Conservation (phyloP, 2,113 vertebrate species). For the Peromyscus polionotus region DNA sequence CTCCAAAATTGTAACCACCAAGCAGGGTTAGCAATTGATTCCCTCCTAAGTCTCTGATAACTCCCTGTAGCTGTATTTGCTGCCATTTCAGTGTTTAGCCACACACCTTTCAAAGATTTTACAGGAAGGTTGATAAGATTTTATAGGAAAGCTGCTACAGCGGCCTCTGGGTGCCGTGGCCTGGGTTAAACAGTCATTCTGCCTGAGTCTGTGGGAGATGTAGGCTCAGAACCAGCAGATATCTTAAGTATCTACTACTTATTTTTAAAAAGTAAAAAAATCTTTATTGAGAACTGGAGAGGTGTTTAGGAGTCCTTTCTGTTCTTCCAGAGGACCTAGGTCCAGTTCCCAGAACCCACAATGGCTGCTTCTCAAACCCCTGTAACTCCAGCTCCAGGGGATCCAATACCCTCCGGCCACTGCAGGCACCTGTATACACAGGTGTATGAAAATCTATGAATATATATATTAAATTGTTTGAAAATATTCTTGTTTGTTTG, state of each 20-base stretch:
- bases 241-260: neutral
- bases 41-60: neutral
- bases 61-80: neutral
- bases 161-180: accelerated
- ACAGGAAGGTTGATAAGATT: neutral
- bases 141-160: neutral
- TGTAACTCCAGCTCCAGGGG: too few species aligned
- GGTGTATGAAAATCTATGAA: too few species aligned
- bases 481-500: too few species aligned
- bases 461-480: neutral
- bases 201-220: neutral
- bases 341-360: neutral
- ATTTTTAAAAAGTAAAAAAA: neutral
- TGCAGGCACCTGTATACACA: neutral
- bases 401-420: neutral
- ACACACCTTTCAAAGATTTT: neutral
- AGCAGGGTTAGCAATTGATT: too few species aligned
- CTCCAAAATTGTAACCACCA: neutral
- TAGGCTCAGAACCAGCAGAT: neutral
- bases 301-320: too few species aligned
- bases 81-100: neutral
- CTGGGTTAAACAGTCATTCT: neutral
- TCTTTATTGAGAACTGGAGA: neutral
- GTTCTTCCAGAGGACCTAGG: neutral
- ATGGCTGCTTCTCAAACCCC: neutral